phyloP scores from a whole-genome alignment of 2,113 vertebrate genomes.

The Pogonocichla stellata region DNA sequence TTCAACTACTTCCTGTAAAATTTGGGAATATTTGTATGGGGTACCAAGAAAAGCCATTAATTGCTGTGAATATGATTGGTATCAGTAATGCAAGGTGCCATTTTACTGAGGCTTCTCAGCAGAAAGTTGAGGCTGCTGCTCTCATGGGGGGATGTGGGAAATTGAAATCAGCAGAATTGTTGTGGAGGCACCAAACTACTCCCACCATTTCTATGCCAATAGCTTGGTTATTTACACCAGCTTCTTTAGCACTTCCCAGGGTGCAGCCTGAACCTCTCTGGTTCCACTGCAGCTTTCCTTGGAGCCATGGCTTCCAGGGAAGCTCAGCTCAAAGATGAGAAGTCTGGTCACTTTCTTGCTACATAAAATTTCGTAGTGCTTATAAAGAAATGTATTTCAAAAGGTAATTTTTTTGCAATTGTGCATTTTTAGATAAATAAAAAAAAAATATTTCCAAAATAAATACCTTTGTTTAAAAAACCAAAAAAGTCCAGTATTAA shows the following conservation, averaged over 20 bases:
- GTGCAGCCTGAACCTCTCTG: background rate
- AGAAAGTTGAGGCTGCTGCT: background rate
- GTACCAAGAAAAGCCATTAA: background rate
- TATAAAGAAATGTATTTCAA: slow-evolving; percentile 53
- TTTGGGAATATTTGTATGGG: background rate
- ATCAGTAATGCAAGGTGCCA: background rate
- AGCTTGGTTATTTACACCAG: background rate
- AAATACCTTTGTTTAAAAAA: slow-evolving; percentile 57
- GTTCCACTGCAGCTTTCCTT: background rate
- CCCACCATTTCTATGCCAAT: background rate
- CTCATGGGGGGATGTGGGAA: background rate
- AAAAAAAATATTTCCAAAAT: slow-evolving; percentile 60
- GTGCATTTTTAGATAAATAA: slow-evolving; percentile 71
- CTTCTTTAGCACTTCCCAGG: background rate
- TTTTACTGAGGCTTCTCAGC: background rate
- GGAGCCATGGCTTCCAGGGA: background rate
- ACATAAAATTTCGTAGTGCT: slow-evolving; percentile 38
- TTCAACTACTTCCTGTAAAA: background rate
- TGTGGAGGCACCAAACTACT: background rate
- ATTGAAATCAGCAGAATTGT: background rate
- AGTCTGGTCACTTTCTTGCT: slow-evolving; percentile 41
- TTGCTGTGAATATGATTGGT: slow-evolving; percentile 32
- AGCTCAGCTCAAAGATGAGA: background rate
- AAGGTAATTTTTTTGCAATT: slow-evolving; percentile 64
- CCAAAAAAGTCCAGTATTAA: background rate